Base-by-base conservation (phyloP, 2,113 vertebrate genomes). In the Mus spicilegus region DNA sequence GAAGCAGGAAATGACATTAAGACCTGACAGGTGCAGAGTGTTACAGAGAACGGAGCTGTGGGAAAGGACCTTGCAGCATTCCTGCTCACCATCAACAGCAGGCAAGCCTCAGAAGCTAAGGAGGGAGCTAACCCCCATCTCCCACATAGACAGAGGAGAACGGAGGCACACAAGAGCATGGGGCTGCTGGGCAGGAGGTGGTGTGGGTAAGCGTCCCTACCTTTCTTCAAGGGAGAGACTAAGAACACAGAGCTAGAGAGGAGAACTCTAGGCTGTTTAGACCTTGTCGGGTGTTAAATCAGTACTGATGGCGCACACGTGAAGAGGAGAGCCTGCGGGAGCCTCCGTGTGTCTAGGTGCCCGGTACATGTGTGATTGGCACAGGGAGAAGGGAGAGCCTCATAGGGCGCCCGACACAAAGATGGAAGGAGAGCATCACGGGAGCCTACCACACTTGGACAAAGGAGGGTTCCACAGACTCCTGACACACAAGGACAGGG, bases 171-270 rank as follows among this genome's bases (percentile, higher is more conserved):
- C 19, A 36, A 14, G 17, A n/a, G 54, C 49, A 76, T 14, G 1
- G 26, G 26, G 6, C 19, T 16, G 9, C 5, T 10, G 26, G 13
- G 1, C 49, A 0, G 4, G n/a, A 22, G 36, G 9, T n/a, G 30
- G 36, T 19, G 9, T 26, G 65, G 5, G 9, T 20, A 0, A 20
- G 0, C 5, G 2, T 12, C 1, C 2, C 69, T 7, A 4, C 26
- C 26, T 61, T 19, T 5, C 30, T 51, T 9, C 22, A 26, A 20
- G 28, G 19, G 39, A 1, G 1, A 75, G 10, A n/a, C 51, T 16
- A 76, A 19, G 1, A 13, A 17, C 0, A 1, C 49, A 46, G 49
- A 36, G 19, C 8, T 1, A 5, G 65, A 22, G 0, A 36, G 84
- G 36, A 30, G 49, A 51, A 11, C 1, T 10, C 12, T 2, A 65